Evolutionary conservation across 2,888 invertebrate genomes (phyloP).

Genomic region (Dyspetes luteomarginatus): DNA sequence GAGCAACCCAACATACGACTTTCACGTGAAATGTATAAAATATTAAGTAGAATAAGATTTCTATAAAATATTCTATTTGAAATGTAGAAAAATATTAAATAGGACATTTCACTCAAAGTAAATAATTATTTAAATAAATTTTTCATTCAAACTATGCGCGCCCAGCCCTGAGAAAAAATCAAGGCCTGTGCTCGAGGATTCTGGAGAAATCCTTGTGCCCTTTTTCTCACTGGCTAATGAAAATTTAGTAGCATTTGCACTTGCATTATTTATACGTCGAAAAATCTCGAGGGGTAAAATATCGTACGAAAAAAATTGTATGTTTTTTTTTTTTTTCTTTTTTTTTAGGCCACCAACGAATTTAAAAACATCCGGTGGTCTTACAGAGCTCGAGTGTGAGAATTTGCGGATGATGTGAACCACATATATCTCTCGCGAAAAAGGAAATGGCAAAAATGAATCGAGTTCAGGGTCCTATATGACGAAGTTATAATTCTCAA

Average conservation of each 20-base stretch:
- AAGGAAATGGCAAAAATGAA: slow-evolving; percentile 55
- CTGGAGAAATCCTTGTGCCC: slow-evolving; percentile 38
- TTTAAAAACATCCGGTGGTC: slow-evolving; percentile 60
- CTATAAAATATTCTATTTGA: too few relatives aligned
- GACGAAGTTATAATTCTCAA: slow-evolving; percentile 52
- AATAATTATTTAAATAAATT: too few relatives aligned
- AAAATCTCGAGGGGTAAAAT: slow-evolving; percentile 4
- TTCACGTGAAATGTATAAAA: too few relatives aligned
- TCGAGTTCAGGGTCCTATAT: slow-evolving; percentile 60
- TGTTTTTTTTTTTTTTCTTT: background rate
- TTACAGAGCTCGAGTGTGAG: slow-evolving; percentile 23
- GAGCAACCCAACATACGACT: too few relatives aligned
- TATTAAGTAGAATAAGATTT: too few relatives aligned
- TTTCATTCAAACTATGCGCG: background rate
- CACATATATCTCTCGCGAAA: slow-evolving; percentile 41
- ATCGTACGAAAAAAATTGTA: slow-evolving; percentile 5
- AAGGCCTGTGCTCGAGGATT: too few relatives aligned
- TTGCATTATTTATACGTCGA: slow-evolving; percentile 52
- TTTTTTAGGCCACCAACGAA: slow-evolving; percentile 18
- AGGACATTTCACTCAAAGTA: too few relatives aligned
- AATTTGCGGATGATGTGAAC: slow-evolving; percentile 5
- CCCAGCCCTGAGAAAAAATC: background rate
- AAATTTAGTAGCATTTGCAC: slow-evolving; percentile 11
- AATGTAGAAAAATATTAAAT: too few relatives aligned
- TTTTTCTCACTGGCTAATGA: slow-evolving; percentile 27